Conservation (phyloP, 2,113 vertebrate genomes). For the Varanus salvator region DNA sequence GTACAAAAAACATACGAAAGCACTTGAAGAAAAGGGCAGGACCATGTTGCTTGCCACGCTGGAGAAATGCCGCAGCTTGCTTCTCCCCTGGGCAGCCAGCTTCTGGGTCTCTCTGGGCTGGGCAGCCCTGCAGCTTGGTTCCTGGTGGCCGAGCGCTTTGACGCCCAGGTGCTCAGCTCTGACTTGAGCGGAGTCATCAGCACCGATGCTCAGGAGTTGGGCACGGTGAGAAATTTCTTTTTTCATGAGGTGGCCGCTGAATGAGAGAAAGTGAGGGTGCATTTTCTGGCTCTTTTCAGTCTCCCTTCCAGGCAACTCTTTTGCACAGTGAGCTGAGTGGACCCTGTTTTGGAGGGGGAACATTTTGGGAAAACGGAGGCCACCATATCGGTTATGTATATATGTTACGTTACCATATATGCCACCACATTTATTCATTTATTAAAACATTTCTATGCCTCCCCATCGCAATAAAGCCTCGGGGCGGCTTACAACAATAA, state of each 20-base stretch:
- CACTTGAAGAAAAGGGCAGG: slow-evolving; percentile 12
- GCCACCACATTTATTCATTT: no score
- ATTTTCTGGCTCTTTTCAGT: not conserved
- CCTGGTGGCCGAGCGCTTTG: not conserved
- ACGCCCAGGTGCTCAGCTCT: rapidly evolving
- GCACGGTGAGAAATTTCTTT: not conserved
- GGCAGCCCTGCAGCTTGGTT: not conserved
- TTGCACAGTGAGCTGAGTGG: not conserved
- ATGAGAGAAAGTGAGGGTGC: not conserved
- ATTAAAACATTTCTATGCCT: no score
- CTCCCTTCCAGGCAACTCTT: not conserved
- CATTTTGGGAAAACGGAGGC: no score
- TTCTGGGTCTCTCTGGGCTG: not conserved
- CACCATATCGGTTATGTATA: no score
- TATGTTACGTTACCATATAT: no score
- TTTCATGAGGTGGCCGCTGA: slow-evolving; percentile 14
- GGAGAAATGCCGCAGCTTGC: slow-evolving; percentile 19
- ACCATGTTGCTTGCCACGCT: not conserved
- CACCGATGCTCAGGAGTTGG: not conserved
- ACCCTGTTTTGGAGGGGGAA: not conserved
- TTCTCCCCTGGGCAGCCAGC: not conserved
- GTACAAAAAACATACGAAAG: not conserved
- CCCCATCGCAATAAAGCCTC: no score
- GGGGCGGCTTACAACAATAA: no score
- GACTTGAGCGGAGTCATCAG: not conserved